Base-by-base conservation (phyloP, 2,113 vertebrate species). In the Myocastor coypus region DNA sequence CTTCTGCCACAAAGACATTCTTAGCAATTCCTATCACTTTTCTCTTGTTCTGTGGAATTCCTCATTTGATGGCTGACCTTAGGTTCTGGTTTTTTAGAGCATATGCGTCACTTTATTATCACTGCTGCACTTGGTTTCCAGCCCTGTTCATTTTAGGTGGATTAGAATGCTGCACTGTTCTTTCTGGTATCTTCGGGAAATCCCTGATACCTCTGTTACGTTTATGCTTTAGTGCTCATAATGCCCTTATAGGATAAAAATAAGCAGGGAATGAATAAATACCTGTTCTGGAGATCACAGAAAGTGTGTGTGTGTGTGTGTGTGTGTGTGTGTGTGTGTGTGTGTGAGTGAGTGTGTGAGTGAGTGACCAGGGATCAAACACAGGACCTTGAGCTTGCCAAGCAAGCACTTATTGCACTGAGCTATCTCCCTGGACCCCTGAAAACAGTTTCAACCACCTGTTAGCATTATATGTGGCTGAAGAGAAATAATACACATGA, bases 1-100 rank as follows among this genome's bases (percentile, higher is more conserved):
- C 93, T 95, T 96, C 64, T 92, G 12, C 30, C 69, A 26, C 28
- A 37, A 82, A 81, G 46, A 28, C 59, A 83, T 63, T 92, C 85
- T 96, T 34, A 78, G 37, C 89, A 96, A 6, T 95, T 84, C 71
- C 28, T 85, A 22, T 26, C 14, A 61, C 46, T 89, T 95, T 95
- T 52, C 69, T 77, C 61, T 92, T 94, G 28, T 68, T 24, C 28
- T 94, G 87, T 92, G 12, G 14, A 84, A 92, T 83, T 95, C 28
- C 7, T 77, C 82, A 91, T 82, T 92, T 91, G 24, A 63, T 92
- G 26, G 46, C 77, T 64, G 26, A 68, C 80, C 20, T 8, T 92
- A 61, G 37, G 61, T 78, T 93, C 50, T 61, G 32, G 73, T 81
- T 94, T 94, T 94, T 83, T 24, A 94, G 61, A 16, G 11, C 81